Evolutionary conservation across 1,140 invertebrate genomes (phyloP).

Genomic region (Batillaria attramentaria): DNA sequence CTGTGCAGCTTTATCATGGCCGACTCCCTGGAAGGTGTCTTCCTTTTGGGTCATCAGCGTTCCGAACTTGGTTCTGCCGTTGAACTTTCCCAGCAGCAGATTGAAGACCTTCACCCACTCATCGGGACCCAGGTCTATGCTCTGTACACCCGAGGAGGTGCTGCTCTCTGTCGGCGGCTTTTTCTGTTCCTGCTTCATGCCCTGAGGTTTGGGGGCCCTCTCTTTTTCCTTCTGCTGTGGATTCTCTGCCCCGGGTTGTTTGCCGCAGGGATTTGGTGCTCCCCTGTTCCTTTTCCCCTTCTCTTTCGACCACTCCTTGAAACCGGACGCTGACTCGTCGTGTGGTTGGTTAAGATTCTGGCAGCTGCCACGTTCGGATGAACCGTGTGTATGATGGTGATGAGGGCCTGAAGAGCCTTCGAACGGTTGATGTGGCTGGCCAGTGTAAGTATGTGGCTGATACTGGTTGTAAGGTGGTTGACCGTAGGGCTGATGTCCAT

Average conservation of each 20-base stretch:
- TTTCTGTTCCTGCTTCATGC: background rate
- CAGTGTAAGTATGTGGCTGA: background rate
- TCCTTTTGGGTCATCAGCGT: slow-evolving; percentile 20
- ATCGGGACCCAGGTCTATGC: background rate
- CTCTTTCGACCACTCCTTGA: no score
- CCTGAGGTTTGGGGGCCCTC: background rate
- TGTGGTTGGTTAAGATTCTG: slow-evolving; percentile 1
- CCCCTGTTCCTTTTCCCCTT: no score
- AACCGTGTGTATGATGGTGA: background rate
- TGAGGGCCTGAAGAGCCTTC: background rate
- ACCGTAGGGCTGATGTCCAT: background rate
- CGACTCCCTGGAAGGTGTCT: background rate
- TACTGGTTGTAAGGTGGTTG: background rate
- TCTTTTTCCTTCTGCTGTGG: slow-evolving; percentile 3
- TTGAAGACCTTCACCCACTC: slow-evolving; percentile 22
- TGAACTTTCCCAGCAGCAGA: slow-evolving; percentile 17
- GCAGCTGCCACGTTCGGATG: background rate
- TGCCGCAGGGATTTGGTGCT: background rate
- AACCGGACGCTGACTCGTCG: no score
- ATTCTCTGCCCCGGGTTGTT: background rate
- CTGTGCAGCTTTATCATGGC: slow-evolving; percentile 13
- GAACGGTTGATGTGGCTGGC: background rate
- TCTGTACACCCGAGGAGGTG: background rate
- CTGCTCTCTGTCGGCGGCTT: background rate
- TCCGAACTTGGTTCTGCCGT: slow-evolving; percentile 14